Evolutionary conservation across 2,888 invertebrate genomes (phyloP).

Genomic region (Lordiphosa andalusiaca): DNA sequence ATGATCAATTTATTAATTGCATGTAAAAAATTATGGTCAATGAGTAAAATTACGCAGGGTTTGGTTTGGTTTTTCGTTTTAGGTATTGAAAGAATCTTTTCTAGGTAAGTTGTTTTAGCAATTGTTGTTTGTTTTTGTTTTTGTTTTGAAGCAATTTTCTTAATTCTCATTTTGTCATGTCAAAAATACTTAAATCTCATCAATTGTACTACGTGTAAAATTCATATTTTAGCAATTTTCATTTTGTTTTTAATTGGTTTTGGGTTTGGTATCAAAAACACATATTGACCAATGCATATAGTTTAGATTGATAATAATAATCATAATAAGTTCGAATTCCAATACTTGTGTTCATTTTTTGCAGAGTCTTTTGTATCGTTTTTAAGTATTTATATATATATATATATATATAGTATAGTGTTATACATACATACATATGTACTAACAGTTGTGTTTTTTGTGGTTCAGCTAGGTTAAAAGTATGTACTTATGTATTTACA

Average conservation of each 20-base stretch:
- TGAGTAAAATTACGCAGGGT: slow-evolving; percentile 41
- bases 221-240: slow-evolving; percentile 47
- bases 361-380: slow-evolving; percentile 66
- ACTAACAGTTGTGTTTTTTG: slow-evolving; percentile 25
- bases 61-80: slow-evolving; percentile 28
- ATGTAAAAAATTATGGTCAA: no score
- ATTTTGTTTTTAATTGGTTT: slow-evolving; percentile 27
- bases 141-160: not conserved
- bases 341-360: slow-evolving; percentile 54
- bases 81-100: slow-evolving; percentile 25
- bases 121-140: slow-evolving; percentile 25
- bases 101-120: slow-evolving; percentile 38
- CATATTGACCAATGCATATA: slow-evolving; percentile 60
- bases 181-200: slow-evolving; percentile 61
- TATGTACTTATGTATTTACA: slow-evolving; percentile 31
- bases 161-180: slow-evolving; percentile 6
- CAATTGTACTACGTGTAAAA: slow-evolving; percentile 71
- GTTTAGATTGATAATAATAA: slow-evolving; percentile 36
- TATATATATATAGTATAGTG: slow-evolving; percentile 16
- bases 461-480: slow-evolving; percentile 47
- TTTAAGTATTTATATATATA: slow-evolving; percentile 53
- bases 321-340: slow-evolving; percentile 68
- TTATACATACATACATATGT: slow-evolving; percentile 7
- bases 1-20: slow-evolving; percentile 7
- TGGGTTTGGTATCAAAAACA: slow-evolving; percentile 61